Percentiles rank a stretch among this genome's conserved stretches.
phyloP scores from a whole-genome alignment of 92 coral and sea anemone species.

The Phenganax subtilis region DNA sequence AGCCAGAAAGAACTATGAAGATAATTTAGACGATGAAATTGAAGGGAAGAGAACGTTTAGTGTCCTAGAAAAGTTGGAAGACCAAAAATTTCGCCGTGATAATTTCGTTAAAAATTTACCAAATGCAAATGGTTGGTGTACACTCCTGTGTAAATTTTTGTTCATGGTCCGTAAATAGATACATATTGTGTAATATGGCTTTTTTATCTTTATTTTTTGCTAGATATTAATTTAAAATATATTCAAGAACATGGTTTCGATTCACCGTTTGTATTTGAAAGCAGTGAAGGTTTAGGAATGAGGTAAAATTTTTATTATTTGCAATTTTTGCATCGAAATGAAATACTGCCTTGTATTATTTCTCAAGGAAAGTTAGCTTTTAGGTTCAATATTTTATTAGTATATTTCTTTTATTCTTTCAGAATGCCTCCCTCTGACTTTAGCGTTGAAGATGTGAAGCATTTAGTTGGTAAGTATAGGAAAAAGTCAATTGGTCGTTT shows the following conservation, averaged over 20 bases:
- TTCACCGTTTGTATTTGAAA: constrained; percentile 60
- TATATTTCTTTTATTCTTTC: constrained; percentile 40
- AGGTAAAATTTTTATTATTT: constrained; percentile 54
- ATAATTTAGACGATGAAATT: constrained; percentile 84
- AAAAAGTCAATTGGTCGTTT: neutral
- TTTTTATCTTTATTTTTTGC: constrained; percentile 20
- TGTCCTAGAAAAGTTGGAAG: constrained; percentile 81
- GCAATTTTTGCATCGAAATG: neutral
- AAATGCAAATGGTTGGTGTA: constrained; percentile 87
- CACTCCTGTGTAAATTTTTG: neutral
- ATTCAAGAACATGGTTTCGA: constrained; percentile 81
- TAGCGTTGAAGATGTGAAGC: constrained; percentile 92
- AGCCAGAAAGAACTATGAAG: constrained; percentile 86
- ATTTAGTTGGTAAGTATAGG: constrained; percentile 80
- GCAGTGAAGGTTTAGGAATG: constrained; percentile 78
- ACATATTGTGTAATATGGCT: neutral
- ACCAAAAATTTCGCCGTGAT: constrained; percentile 64
- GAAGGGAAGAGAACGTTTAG: constrained; percentile 98
- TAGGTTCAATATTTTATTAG: neutral
- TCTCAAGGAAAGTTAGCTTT: neutral
- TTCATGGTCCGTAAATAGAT: neutral
- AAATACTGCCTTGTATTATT: neutral
- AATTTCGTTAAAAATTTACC: constrained; percentile 61
- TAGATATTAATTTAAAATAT: constrained; percentile 78
- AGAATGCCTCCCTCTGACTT: constrained; percentile 85